Base-by-base conservation (phyloP, 1,140 invertebrate genomes). In the Polyergus mexicanus region DNA sequence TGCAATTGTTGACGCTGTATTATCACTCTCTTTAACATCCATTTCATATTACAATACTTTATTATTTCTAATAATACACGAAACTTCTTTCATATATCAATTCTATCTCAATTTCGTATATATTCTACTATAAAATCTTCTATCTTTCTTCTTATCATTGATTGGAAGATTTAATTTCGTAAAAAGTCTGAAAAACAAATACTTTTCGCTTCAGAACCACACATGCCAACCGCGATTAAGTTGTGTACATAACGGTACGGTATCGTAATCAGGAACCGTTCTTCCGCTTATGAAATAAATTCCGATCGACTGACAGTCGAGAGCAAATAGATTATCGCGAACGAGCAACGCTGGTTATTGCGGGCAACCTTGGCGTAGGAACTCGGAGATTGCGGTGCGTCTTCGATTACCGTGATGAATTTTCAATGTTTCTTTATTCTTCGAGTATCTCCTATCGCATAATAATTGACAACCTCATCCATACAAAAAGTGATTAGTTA, bases 391-490 rank as follows among this genome's bases (percentile, higher is more conserved):
- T 92, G 92, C 32, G 90, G 92, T 92, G 38, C 62, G 77, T 92
- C 92, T 93, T 93, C 63, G 89, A 88, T 93, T 93, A 88, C 91
- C 84, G 83, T 16, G 60, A 35, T 71, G 86, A 51, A 90, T 90
- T 91, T 91, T 60, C 91, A 86, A 89, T 90, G 88, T 90, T 87
- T 86, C 72, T 90, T 89, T 90, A 88, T 89, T 90, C 89, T 63
- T 86, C 65, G 86, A 87, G 84, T 86, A 81, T 86, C 83, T 69
- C 16, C 44, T 80, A 11, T 89, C 1, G 35, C 76, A 87, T 92
- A 89, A 92, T 92, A 92, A 77, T 88, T 91, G 85, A 91, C 84
- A 78, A 84, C 80, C 81, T 77, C 69, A 77, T 51, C 84, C 71
- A 6, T 44, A 19, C 5, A 28, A 25, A 16, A 66, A 13, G 32